Conservation (phyloP, 2,797 vertebrate genomes). For the Pelochelys cantorii region DNA sequence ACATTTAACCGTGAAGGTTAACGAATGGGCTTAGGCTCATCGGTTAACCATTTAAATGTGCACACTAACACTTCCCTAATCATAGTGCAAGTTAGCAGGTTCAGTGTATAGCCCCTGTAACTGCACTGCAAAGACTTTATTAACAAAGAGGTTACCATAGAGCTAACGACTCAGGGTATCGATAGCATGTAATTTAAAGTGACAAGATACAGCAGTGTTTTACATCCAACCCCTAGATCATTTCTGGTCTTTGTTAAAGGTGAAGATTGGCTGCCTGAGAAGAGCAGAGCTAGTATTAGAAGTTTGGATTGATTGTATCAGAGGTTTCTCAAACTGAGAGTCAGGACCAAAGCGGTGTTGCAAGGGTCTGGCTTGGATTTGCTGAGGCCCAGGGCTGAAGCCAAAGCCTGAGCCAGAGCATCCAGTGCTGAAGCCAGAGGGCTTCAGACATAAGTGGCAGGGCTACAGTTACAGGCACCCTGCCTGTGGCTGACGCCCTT, state of each 20-base stretch:
- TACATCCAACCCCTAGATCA: slow-evolving; percentile 3
- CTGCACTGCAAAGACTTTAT: slow-evolving; percentile 37
- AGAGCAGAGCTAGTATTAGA: not conserved
- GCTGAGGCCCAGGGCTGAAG: too few relatives aligned
- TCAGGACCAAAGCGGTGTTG: too few relatives aligned
- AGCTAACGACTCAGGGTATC: not conserved
- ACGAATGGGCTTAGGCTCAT: too few relatives aligned
- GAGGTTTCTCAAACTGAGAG: not conserved
- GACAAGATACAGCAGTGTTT: slow-evolving; percentile 41
- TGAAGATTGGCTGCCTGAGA: slow-evolving; percentile 3
- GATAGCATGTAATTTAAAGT: not conserved
- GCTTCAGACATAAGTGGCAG: too few relatives aligned
- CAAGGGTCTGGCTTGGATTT: too few relatives aligned
- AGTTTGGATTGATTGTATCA: not conserved
- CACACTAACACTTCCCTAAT: too few relatives aligned
- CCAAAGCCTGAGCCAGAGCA: too few relatives aligned
- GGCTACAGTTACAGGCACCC: too few relatives aligned
- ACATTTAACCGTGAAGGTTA: too few relatives aligned
- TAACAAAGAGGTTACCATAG: slow-evolving; percentile 40
- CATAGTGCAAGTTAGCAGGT: slow-evolving; percentile 22
- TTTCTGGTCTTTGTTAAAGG: slow-evolving; percentile 12
- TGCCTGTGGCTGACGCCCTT: too few relatives aligned
- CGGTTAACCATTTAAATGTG: too few relatives aligned
- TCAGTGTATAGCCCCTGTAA: slow-evolving; percentile 24
- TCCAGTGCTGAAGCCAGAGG: too few relatives aligned